Percentiles rank a stretch among this genome's conserved stretches.
phyloP scores from a whole-genome alignment of 2,113 vertebrate species.

The Lophura nycthemera region DNA sequence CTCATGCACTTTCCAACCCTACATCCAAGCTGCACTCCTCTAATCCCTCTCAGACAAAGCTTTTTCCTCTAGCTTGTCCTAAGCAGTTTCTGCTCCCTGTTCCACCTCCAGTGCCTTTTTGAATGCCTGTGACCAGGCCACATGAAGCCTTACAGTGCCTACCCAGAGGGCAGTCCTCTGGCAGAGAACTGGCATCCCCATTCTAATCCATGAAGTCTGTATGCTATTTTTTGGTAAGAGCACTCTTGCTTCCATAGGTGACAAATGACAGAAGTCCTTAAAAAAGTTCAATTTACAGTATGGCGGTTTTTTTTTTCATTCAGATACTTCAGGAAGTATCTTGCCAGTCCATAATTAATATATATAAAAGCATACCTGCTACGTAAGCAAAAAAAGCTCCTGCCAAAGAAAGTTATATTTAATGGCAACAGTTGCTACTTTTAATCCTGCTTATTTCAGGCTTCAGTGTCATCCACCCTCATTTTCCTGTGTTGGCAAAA shows the following conservation, averaged over 20 bases:
- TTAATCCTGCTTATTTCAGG: slow-evolving; percentile 49
- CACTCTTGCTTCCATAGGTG: not conserved
- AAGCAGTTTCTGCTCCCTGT: not conserved
- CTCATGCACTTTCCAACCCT: not conserved
- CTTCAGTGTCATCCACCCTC: not conserved
- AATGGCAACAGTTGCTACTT: slow-evolving; percentile 41
- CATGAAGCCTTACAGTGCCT: not conserved
- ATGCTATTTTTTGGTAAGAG: not conserved
- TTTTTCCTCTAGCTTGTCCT: not conserved
- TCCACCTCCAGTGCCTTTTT: not conserved
- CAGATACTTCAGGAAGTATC: not conserved
- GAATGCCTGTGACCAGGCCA: not conserved
- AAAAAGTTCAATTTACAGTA: not conserved
- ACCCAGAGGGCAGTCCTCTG: not conserved
- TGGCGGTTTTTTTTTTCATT: not conserved
- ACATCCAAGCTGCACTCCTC: not conserved
- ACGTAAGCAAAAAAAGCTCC: slow-evolving; percentile 14
- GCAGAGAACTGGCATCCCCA: not conserved
- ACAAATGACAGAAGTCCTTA: not conserved
- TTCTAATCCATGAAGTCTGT: not conserved
- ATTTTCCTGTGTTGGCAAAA: slow-evolving; percentile 30
- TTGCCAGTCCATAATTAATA: not conserved
- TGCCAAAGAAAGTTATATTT: slow-evolving; percentile 27
- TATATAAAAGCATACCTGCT: slow-evolving; percentile 32
- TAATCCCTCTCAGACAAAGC: not conserved